Evolutionary conservation across 2,888 invertebrate species (phyloP).

Genomic region (Stictocephala bisonia): DNA sequence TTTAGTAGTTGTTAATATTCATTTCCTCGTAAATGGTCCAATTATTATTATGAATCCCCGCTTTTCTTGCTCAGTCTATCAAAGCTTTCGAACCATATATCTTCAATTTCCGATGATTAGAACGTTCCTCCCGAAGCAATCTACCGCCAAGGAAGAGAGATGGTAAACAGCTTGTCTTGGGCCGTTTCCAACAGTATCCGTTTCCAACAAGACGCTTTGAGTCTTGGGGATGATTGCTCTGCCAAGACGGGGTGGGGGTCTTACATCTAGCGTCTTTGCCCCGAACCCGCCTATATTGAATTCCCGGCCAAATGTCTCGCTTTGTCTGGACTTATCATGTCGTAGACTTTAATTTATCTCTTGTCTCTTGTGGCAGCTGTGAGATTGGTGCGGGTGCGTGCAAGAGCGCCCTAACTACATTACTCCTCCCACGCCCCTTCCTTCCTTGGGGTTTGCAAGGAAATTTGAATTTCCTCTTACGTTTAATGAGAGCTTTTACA

Average conservation of each 20-base stretch:
- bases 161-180: background rate
- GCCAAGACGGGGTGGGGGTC: background rate
- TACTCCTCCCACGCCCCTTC: too few relatives aligned
- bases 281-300: slow-evolving; percentile 44
- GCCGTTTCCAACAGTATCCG: slow-evolving; percentile 34
- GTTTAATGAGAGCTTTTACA: too few relatives aligned
- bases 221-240: slow-evolving; percentile 17
- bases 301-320: slow-evolving; percentile 46
- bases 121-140: too few relatives aligned
- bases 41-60: too few relatives aligned
- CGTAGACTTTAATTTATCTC: slow-evolving; percentile 47
- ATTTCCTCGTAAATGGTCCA: too few relatives aligned
- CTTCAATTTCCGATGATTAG: too few relatives aligned
- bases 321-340: slow-evolving; percentile 47
- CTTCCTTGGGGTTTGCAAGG: too few relatives aligned
- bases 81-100: too few relatives aligned
- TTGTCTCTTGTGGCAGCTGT: slow-evolving; percentile 28
- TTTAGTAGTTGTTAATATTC: too few relatives aligned
- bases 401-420: background rate
- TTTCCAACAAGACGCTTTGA: slow-evolving; percentile 34
- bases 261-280: slow-evolving; percentile 12
- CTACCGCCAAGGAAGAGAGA: too few relatives aligned
- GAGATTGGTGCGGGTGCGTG: slow-evolving; percentile 22
- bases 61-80: too few relatives aligned
- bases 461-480: too few relatives aligned